Conservation (phyloP, 2,888 invertebrate species). For the Apodemia mormo region DNA sequence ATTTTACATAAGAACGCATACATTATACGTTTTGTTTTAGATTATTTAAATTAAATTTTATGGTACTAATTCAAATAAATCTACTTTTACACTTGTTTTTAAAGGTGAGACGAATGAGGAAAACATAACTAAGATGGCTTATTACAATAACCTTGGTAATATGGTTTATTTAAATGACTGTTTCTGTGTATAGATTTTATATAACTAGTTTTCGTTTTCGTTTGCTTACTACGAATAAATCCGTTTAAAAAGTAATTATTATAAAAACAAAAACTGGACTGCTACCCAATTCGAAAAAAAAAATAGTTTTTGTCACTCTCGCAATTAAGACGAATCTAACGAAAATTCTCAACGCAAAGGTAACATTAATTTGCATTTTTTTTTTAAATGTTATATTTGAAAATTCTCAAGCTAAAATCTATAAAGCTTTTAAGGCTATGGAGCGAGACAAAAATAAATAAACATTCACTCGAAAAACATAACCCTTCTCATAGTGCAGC, state of each 20-base stretch:
- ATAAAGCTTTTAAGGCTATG: no score
- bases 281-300: no score
- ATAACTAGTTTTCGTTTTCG: background rate
- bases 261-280: no score
- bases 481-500: no score
- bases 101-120: background rate
- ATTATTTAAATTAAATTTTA: background rate
- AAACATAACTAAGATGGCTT: background rate
- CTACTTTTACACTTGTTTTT: background rate
- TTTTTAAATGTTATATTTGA: no score
- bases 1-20: background rate
- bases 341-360: no score
- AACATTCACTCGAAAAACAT: no score
- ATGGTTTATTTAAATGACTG: conserved; percentile 3
- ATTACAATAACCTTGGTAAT: conserved; percentile 1
- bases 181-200: background rate
- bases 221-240: background rate
- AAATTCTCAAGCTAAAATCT: no score
- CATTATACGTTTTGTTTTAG: background rate
- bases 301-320: no score
- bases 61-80: background rate
- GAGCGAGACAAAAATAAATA: no score
- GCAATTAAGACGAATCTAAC: no score
- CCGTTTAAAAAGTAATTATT: background rate
- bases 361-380: no score